phyloP scores from a whole-genome alignment of 2,113 vertebrate genomes.

The Epinephelus fuscoguttatus region DNA sequence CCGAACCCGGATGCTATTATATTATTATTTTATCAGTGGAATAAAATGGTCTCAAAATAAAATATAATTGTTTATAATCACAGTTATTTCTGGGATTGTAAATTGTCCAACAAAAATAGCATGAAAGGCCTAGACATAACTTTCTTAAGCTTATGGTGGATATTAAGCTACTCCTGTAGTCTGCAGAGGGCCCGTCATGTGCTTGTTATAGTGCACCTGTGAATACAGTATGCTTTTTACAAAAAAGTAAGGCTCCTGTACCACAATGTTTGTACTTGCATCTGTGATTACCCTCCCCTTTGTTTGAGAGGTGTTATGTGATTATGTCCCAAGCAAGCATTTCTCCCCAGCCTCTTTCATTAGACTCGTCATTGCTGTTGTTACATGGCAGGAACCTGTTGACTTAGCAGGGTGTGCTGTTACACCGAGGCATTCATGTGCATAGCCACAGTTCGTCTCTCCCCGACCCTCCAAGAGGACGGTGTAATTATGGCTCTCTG shows the following conservation, averaged over 20 bases:
- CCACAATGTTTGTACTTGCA: not conserved
- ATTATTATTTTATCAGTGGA: too few relatives aligned
- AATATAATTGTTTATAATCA: too few relatives aligned
- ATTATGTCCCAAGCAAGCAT: not conserved
- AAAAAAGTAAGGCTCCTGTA: not conserved
- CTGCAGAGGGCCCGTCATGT: not conserved
- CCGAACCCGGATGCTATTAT: too few relatives aligned
- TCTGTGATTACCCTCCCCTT: not conserved
- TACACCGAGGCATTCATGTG: constrained; percentile 55
- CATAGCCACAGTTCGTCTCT: constrained; percentile 43
- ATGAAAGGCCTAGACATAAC: too few relatives aligned
- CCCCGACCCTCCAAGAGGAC: constrained; percentile 38
- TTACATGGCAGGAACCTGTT: constrained; percentile 58
- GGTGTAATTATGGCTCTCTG: constrained; percentile 71
- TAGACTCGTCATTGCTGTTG: constrained; percentile 50
- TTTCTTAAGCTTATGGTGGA: not conserved
- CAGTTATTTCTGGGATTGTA: too few relatives aligned
- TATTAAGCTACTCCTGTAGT: not conserved
- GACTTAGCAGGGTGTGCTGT: constrained; percentile 71
- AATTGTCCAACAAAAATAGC: too few relatives aligned
- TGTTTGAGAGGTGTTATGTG: constrained; percentile 26
- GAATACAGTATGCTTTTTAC: not conserved
- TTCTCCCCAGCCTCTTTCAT: constrained; percentile 31
- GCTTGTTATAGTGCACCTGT: not conserved
- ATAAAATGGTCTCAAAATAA: too few relatives aligned